Evolutionary conservation across 2,888 invertebrate genomes (phyloP).

Genomic region (Nephrotoma appendiculata): DNA sequence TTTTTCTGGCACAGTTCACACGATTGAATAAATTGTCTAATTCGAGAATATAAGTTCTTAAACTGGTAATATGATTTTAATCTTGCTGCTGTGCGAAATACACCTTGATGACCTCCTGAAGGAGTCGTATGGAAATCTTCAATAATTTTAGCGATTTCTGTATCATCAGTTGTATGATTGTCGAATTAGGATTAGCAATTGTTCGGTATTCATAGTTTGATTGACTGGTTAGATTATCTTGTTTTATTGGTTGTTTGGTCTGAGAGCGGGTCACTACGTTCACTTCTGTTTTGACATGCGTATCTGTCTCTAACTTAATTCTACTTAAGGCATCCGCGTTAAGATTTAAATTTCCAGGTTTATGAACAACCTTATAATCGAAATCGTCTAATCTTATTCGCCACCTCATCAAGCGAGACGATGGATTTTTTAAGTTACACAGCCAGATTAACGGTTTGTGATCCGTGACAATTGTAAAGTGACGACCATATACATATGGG

Average conservation of each 20-base stretch:
- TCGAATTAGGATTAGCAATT: no score
- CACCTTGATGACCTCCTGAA: no score
- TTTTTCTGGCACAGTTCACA: neutral
- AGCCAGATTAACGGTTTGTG: no score
- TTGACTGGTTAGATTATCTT: neutral
- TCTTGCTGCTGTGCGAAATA: no score
- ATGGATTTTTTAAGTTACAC: no score
- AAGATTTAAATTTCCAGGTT: conserved; percentile 12
- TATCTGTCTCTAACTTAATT: neutral
- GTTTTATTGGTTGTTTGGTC: no score
- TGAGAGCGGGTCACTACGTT: neutral
- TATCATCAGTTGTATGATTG: no score
- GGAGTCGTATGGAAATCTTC: no score
- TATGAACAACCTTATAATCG: conserved; percentile 10
- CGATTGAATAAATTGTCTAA: neutral
- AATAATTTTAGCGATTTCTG: no score
- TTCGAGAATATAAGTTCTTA: neutral
- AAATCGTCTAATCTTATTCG: no score
- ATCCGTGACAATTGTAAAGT: conserved; percentile 18
- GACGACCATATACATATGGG: no score
- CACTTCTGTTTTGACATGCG: neutral
- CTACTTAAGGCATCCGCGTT: conserved; percentile 13
- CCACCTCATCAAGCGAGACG: no score
- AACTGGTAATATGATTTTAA: neutral
- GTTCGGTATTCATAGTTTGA: neutral